Conservation (phyloP, 2,113 vertebrate species). For the Oryzias melastigma region DNA sequence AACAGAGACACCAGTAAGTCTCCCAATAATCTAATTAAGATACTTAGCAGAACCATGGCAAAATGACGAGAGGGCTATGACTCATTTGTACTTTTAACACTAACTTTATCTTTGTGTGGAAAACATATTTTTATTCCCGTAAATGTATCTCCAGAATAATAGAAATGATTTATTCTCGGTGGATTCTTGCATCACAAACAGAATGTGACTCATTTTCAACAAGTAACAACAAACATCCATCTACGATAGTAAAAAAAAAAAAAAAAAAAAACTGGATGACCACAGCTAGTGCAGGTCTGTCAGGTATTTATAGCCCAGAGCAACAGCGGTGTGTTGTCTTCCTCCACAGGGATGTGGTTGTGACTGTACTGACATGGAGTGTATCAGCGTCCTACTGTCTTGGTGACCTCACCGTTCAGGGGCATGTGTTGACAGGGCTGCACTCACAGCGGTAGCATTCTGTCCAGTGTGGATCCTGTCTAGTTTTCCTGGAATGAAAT, state of each 20-base stretch:
- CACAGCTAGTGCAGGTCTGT: constrained; percentile 24
- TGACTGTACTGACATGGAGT: constrained; percentile 42
- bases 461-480: constrained; percentile 21
- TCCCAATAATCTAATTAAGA: constrained; percentile 59
- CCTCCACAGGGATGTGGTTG: constrained; percentile 46
- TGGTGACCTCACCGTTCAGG: constrained; percentile 44
- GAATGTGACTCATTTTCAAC: constrained; percentile 38
- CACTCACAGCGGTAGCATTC: constrained; percentile 30
- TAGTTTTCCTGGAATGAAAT: constrained; percentile 28
- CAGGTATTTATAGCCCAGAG: constrained; percentile 50
- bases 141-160: constrained; percentile 42
- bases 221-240: constrained; percentile 51
- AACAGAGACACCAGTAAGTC: constrained; percentile 41
- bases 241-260: constrained; percentile 55
- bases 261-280: constrained; percentile 16
- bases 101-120: constrained; percentile 53
- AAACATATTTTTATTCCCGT: constrained; percentile 61
- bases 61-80: constrained; percentile 54
- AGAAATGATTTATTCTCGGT: constrained; percentile 58
- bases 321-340: constrained; percentile 16
- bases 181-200: constrained; percentile 54
- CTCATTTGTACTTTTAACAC: constrained; percentile 53
- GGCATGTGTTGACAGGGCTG: constrained; percentile 37
- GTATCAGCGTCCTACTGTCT: constrained; percentile 46
- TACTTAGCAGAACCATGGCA: constrained; percentile 59